Evolutionary conservation across 2,888 invertebrate species (phyloP).

Genomic region (Campopleginae sp.): DNA sequence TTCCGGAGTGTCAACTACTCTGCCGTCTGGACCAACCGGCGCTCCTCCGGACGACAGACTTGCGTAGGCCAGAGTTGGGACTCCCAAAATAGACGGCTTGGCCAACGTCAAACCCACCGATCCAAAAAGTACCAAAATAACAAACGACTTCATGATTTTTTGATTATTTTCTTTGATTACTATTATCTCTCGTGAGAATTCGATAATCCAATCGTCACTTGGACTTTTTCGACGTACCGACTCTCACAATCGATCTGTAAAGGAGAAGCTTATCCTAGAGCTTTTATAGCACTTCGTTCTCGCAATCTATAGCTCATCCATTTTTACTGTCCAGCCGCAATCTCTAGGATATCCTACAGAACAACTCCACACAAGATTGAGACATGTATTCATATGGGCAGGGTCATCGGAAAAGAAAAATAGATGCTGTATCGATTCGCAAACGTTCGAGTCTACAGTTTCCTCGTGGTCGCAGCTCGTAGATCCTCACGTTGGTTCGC

Average conservation of each 20-base stretch:
- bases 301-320: background rate
- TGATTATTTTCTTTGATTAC: background rate
- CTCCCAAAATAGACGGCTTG: constrained; percentile 48
- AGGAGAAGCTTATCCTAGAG: constrained; percentile 1
- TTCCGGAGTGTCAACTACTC: constrained; percentile 76
- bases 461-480: constrained; percentile 36
- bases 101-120: constrained; percentile 46
- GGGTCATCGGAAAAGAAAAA: constrained; percentile 43
- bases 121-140: constrained; percentile 32
- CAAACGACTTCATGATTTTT: constrained; percentile 45
- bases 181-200: background rate
- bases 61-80: constrained; percentile 59
- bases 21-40: constrained; percentile 74
- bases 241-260: constrained; percentile 56
- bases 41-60: constrained; percentile 57
- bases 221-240: constrained; percentile 21
- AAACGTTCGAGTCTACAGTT: constrained; percentile 62
- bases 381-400: background rate
- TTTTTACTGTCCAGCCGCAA: constrained; percentile 49
- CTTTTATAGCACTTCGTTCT: constrained; percentile 59
- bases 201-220: constrained; percentile 9
- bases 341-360: background rate
- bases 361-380: background rate
- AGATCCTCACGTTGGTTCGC: background rate
- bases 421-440: constrained; percentile 65